These are phyloP conservation scores for Pyrochroa serraticornis DNA, from an alignment of 2,888 invertebrate species.

Conservation along the genomic window DNA sequence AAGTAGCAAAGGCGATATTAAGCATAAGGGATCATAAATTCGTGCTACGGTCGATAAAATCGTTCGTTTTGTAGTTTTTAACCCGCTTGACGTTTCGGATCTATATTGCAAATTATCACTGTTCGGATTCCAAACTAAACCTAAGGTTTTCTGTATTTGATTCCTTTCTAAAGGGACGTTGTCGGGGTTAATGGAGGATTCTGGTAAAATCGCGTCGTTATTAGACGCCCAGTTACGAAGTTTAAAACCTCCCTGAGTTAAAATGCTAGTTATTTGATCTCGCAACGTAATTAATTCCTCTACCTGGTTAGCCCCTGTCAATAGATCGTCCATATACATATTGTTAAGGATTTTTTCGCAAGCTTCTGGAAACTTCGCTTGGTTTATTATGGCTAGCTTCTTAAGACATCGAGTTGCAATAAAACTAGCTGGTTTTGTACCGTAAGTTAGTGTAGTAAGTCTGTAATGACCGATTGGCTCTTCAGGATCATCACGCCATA, in stretches of 20 bases:
- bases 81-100: neutral
- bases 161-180: neutral
- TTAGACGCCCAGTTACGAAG: neutral
- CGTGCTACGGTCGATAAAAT: neutral
- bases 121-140: too few relatives aligned
- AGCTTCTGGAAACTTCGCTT: neutral
- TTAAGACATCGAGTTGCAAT: slow-evolving; percentile 4
- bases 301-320: slow-evolving; percentile 1
- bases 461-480: neutral
- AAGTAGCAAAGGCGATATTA: neutral
- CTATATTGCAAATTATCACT: too few relatives aligned
- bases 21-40: slow-evolving; percentile 1
- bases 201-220: neutral
- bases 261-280: neutral
- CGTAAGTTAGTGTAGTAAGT: slow-evolving; percentile 14
- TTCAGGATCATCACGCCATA: slow-evolving; percentile 5
- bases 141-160: too few relatives aligned
- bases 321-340: slow-evolving; percentile 15
- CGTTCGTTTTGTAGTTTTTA: neutral
- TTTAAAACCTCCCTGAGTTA: neutral
- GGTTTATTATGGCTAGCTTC: neutral
- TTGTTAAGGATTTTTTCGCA: slow-evolving; percentile 4
- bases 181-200: neutral
- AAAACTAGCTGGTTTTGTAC: slow-evolving; percentile 10
- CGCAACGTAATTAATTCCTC: neutral